Percentiles rank a stretch among this genome's conserved stretches.
Evolutionary conservation across 1,140 invertebrate genomes (phyloP).

Genomic region (Drosophila guanche): DNA sequence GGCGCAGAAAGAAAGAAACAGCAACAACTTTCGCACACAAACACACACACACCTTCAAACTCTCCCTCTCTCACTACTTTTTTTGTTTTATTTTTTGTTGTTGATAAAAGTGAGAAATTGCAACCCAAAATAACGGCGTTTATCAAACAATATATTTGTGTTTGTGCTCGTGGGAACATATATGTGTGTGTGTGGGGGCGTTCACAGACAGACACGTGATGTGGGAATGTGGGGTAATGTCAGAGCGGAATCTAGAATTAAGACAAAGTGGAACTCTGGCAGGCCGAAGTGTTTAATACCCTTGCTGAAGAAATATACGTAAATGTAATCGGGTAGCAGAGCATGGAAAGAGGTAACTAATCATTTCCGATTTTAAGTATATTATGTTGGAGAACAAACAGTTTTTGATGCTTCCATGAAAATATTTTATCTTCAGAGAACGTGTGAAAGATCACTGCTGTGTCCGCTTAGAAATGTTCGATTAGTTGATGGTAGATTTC

Average conservation of each 20-base stretch:
- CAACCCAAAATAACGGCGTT: slow-evolving; percentile 63
- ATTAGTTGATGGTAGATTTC: too few relatives aligned
- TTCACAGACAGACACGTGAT: slow-evolving; percentile 42
- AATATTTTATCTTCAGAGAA: too few relatives aligned
- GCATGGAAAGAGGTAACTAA: too few relatives aligned
- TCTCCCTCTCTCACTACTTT: slow-evolving; percentile 1
- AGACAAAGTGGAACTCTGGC: neutral
- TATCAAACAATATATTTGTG: slow-evolving; percentile 23
- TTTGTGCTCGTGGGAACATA: too few relatives aligned
- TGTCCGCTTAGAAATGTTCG: too few relatives aligned
- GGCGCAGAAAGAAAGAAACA: slow-evolving; percentile 45
- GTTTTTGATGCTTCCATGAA: too few relatives aligned
- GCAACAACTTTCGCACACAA: slow-evolving; percentile 2
- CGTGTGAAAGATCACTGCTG: too few relatives aligned
- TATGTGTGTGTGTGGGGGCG: slow-evolving; percentile 8
- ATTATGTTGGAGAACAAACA: too few relatives aligned
- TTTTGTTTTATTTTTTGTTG: slow-evolving; percentile 24
- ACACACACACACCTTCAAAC: slow-evolving; percentile 11
- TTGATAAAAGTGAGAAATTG: slow-evolving; percentile 69
- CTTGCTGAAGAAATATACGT: slow-evolving; percentile 2
- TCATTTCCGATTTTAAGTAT: too few relatives aligned
- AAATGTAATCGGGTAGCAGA: neutral
- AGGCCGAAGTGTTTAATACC: slow-evolving; percentile 27
- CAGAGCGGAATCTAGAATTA: slow-evolving; percentile 29
- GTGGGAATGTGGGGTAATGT: slow-evolving; percentile 31